phyloP scores from a whole-genome alignment of 2,113 vertebrate genomes.

The Galeopterus variegatus region DNA sequence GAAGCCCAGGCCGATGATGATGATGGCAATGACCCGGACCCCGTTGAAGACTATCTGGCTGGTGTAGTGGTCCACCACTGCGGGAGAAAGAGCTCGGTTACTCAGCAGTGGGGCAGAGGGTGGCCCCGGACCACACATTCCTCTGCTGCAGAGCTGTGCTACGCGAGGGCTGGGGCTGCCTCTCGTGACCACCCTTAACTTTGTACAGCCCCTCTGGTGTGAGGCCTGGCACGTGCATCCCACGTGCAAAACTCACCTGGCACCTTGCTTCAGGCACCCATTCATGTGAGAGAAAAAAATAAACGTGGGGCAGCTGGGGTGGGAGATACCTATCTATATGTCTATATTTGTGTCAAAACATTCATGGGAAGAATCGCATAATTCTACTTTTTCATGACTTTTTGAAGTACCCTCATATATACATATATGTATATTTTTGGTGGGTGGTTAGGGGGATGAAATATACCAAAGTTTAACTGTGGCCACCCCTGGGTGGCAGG shows the following conservation, averaged over 20 bases:
- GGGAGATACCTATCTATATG: neutral
- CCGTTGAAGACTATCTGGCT: conserved; percentile 97
- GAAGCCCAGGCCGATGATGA: conserved; percentile 98
- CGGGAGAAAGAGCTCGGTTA: conserved; percentile 72
- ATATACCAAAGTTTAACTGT: too few relatives aligned
- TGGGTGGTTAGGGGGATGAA: too few relatives aligned
- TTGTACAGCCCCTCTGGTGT: too few relatives aligned
- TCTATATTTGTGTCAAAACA: too few relatives aligned
- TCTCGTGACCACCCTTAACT: neutral
- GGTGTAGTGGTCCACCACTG: conserved; percentile 97
- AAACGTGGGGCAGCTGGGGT: neutral
- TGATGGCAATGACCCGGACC: conserved; percentile 95
- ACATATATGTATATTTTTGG: too few relatives aligned
- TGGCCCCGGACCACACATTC: too few relatives aligned
- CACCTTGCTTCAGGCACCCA: too few relatives aligned
- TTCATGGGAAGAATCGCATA: too few relatives aligned
- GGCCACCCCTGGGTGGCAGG: too few relatives aligned
- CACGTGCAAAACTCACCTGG: neutral
- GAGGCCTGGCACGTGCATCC: neutral
- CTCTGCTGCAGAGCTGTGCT: neutral
- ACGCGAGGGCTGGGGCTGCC: neutral
- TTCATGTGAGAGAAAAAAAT: neutral
- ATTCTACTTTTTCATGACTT: too few relatives aligned
- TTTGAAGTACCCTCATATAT: too few relatives aligned
- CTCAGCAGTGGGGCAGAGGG: fast-evolving